Conservation (phyloP, 2,797 vertebrate species). For the Sebastes itinus region DNA sequence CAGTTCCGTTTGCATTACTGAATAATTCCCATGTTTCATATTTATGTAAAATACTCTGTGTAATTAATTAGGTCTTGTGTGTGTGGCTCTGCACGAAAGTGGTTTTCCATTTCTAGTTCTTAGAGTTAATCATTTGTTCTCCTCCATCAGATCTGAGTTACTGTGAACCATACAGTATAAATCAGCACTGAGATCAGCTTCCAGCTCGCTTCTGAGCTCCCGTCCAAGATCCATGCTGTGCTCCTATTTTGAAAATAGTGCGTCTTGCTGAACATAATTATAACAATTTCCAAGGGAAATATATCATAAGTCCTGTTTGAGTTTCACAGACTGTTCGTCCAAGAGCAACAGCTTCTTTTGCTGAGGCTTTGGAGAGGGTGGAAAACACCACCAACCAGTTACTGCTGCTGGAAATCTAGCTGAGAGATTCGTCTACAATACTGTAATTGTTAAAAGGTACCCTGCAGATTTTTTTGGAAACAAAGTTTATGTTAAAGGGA, state of each 20-base stretch:
- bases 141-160: background rate
- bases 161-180: background rate
- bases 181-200: background rate
- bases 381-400: background rate
- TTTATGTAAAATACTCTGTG: background rate
- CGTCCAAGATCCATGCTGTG: slow-evolving; percentile 1
- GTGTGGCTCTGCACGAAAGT: background rate
- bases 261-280: background rate
- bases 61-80: background rate
- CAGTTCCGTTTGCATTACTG: background rate
- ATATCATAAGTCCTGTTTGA: background rate
- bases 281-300: background rate
- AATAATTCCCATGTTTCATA: background rate
- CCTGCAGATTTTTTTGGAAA: background rate
- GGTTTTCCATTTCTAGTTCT: background rate
- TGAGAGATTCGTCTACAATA: background rate
- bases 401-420: background rate
- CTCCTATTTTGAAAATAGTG: slow-evolving; percentile 16
- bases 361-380: background rate
- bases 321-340: background rate
- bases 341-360: background rate
- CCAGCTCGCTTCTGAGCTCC: background rate
- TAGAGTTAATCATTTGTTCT: background rate
- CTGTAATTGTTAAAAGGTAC: background rate
- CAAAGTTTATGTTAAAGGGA: no score